Conservation (phyloP, 2,888 invertebrate species). For the Zeuzera pyrina region DNA sequence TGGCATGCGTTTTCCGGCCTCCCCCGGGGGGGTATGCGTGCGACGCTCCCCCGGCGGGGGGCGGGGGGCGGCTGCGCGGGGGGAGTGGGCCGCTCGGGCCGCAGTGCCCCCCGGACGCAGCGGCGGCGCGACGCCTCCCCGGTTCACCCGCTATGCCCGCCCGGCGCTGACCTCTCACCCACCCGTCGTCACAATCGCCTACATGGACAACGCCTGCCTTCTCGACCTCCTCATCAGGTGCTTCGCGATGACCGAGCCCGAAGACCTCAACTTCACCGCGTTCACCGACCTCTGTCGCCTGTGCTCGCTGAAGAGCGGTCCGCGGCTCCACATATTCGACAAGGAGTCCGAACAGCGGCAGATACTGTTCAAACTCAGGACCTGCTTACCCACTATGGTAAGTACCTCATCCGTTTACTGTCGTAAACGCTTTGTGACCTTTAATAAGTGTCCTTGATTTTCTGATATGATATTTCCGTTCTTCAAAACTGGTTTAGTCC, state of each 20-base stretch:
- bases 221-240: constrained; percentile 74
- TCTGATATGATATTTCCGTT: constrained; percentile 6
- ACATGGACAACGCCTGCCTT: constrained; percentile 75
- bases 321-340: constrained; percentile 80
- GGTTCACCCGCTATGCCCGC: constrained; percentile 52
- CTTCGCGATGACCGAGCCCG: constrained; percentile 76
- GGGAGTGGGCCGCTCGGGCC: constrained; percentile 17
- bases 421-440: too few species aligned
- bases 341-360: constrained; percentile 81
- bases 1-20: constrained; percentile 54
- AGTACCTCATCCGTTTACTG: constrained; percentile 47
- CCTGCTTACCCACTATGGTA: constrained; percentile 79
- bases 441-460: constrained; percentile 9
- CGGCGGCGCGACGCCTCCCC: constrained; percentile 69
- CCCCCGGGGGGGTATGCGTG: constrained; percentile 15
- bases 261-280: constrained; percentile 78
- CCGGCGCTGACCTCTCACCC: constrained; percentile 59
- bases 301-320: constrained; percentile 79
- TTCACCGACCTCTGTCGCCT: constrained; percentile 81
- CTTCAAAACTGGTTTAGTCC: neutral
- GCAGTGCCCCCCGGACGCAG: constrained; percentile 68
- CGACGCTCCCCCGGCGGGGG: constrained; percentile 21
- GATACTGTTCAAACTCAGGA: constrained; percentile 78
- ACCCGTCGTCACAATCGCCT: constrained; percentile 60
- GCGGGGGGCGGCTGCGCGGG: constrained; percentile 34